Evolutionary conservation across 2,888 invertebrate species (phyloP).

Genomic region (Eudasyphora cyanicolor): DNA sequence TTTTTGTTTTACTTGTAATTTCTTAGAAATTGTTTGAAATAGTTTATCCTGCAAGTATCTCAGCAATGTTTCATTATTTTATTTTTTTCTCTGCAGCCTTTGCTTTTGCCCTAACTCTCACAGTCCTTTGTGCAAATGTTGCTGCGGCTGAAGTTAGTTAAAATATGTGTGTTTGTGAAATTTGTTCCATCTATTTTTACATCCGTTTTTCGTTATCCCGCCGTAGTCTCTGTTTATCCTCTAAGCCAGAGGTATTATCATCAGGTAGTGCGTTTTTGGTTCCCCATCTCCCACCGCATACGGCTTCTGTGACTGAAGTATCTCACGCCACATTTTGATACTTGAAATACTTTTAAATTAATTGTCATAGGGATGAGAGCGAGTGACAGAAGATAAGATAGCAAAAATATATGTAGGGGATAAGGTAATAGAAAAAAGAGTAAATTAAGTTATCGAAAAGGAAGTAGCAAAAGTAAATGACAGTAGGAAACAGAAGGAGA

Average conservation of each 20-base stretch:
- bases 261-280: constrained; percentile 29
- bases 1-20: constrained; percentile 2
- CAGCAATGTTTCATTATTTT: constrained; percentile 26
- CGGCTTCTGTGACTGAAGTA: not conserved
- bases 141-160: constrained; percentile 6
- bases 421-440: too few relatives aligned
- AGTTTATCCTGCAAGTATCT: constrained; percentile 36
- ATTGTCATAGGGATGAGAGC: constrained; percentile 13
- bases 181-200: constrained; percentile 5
- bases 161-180: not conserved
- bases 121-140: not conserved
- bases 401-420: too few relatives aligned
- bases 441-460: not conserved
- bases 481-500: not conserved
- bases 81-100: not conserved
- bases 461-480: not conserved
- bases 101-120: too few relatives aligned
- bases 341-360: constrained; percentile 18
- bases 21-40: constrained; percentile 50
- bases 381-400: not conserved
- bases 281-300: not conserved
- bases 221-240: not conserved
- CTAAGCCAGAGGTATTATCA: constrained; percentile 6
- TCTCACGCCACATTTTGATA: not conserved
- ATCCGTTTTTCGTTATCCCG: not conserved